Evolutionary conservation across 2,113 vertebrate genomes (phyloP).

Genomic region (Eulemur rufifrons): DNA sequence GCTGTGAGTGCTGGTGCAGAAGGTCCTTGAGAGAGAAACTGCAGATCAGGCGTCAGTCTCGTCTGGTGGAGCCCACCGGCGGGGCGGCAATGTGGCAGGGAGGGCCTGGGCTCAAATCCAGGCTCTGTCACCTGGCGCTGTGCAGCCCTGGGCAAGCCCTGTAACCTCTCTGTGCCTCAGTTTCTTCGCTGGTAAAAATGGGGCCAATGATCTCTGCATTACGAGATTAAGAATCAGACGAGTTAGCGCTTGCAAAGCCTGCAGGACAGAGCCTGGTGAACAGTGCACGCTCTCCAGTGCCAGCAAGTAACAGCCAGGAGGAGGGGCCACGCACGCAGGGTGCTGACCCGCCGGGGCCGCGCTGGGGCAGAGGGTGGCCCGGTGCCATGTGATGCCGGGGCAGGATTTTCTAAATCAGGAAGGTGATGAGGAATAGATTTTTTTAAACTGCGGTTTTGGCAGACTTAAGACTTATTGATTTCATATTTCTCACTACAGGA

Average conservation of each 20-base stretch:
- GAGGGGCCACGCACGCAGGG: rapidly evolving
- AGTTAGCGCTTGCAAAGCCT: rapidly evolving
- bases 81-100: background rate
- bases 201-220: rapidly evolving
- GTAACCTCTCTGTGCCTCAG: background rate
- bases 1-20: rapidly evolving
- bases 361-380: rapidly evolving
- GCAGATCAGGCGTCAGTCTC: rapidly evolving
- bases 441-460: background rate
- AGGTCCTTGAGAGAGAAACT: rapidly evolving
- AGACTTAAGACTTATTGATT: background rate
- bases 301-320: rapidly evolving
- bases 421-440: background rate
- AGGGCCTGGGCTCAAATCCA: rapidly evolving
- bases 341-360: rapidly evolving
- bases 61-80: background rate
- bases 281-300: rapidly evolving
- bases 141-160: rapidly evolving
- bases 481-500: background rate
- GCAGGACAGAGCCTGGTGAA: rapidly evolving
- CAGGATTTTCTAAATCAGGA: background rate
- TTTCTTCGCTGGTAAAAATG: background rate
- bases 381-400: rapidly evolving
- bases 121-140: background rate
- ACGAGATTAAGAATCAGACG: background rate